Evolutionary conservation across 2,113 vertebrate genomes (phyloP).

Genomic region (Scytalopus superciliaris): DNA sequence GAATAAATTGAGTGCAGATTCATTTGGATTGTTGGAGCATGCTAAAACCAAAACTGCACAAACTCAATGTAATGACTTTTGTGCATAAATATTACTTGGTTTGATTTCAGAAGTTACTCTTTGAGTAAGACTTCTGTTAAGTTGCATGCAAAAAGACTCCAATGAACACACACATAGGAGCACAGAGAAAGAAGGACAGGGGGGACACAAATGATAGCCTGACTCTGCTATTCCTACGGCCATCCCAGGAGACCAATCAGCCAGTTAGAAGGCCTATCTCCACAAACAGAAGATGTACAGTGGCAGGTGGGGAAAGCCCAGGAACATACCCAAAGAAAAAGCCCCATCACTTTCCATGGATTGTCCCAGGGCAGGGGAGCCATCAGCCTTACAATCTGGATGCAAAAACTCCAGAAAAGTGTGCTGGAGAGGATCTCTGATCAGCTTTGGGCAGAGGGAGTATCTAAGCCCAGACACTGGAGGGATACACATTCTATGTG

Average conservation of each 20-base stretch:
- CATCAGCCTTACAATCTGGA: neutral
- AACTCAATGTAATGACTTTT: neutral
- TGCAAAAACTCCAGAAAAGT: neutral
- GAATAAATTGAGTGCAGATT: neutral
- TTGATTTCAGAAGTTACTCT: neutral
- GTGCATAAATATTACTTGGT: neutral
- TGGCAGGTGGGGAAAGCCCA: neutral
- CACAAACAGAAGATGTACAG: neutral
- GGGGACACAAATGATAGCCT: neutral
- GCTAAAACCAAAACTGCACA: neutral
- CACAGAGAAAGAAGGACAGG: neutral
- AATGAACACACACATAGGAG: neutral
- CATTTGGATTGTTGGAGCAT: neutral
- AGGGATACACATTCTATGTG: neutral
- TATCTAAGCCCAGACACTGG: accelerated
- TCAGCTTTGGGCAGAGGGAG: neutral
- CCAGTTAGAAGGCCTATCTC: neutral
- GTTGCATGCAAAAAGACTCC: neutral
- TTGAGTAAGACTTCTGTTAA: neutral
- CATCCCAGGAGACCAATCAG: neutral
- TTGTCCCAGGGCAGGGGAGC: neutral
- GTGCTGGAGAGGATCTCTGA: neutral
- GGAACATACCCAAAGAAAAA: neutral
- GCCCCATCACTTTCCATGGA: neutral
- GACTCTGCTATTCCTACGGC: neutral